A percentile compares a stretch with the other conserved stretches of the same genome.
phyloP scores from a whole-genome alignment of 2,797 vertebrate species.

The Dendrocincla tyrannina region DNA sequence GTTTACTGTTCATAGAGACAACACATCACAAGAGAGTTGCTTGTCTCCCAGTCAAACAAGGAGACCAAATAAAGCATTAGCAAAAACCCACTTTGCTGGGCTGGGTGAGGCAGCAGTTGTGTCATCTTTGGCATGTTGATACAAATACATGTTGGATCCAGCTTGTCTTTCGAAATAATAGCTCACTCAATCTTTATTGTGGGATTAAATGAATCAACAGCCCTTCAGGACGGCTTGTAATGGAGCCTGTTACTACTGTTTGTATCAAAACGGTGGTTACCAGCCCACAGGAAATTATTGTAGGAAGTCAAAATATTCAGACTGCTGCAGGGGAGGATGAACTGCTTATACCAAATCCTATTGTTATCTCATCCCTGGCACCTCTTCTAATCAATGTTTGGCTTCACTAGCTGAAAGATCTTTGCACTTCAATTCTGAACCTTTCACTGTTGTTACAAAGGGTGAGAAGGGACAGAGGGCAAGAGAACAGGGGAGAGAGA shows the following conservation, averaged over 20 bases:
- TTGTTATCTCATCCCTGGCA: conserved; percentile 76
- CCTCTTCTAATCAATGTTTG: conserved; percentile 74
- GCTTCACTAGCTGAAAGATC: conserved; percentile 51
- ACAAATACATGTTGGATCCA: conserved; percentile 31
- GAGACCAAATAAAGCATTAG: conserved; percentile 14
- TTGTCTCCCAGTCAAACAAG: background rate
- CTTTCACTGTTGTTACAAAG: background rate
- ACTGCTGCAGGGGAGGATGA: conserved; percentile 68
- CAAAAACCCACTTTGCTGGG: background rate
- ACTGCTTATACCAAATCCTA: conserved; percentile 72
- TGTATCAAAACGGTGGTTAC: conserved; percentile 26
- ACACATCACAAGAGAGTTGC: background rate
- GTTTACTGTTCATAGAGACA: background rate
- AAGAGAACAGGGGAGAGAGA: background rate
- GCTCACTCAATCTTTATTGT: conserved; percentile 3
- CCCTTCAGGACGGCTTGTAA: conserved; percentile 17
- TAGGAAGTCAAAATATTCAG: conserved; percentile 58
- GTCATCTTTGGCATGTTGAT: background rate
- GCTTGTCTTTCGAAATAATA: conserved; percentile 44
- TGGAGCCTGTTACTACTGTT: conserved; percentile 23
- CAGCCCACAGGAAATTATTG: background rate
- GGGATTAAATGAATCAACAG: conserved; percentile 52
- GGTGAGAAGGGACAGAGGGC: background rate
- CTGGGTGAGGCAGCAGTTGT: background rate
- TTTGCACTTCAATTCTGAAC: background rate